Base-by-base conservation (phyloP, 2,888 invertebrate genomes). In the Chymomyza procnemis region DNA sequence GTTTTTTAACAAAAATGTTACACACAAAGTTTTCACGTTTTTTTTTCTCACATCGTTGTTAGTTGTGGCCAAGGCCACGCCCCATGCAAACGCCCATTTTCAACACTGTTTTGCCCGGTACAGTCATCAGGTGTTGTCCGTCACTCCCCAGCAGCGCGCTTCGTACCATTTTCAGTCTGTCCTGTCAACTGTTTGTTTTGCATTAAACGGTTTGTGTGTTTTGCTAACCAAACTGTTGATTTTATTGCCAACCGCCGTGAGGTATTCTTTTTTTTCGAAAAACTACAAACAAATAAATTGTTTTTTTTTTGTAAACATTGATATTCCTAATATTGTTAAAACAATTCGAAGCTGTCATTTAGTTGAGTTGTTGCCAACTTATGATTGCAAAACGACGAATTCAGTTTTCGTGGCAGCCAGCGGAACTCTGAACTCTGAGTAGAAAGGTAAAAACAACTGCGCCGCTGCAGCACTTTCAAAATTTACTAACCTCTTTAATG, bases 171-270 rank as follows among this genome's bases (percentile, higher is more conserved):
- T 22, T 4, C 22, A 12, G 34, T 12, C 34, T n/a, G n/a, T 12
- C 34, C 34, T 41, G 34, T 41, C 34, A 41, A 41, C 61, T 79
- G 75, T 87, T 87, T 83, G 74, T 87, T 80, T 79, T 81, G 75
- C 71, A 71, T 83, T 83, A 75, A 80, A 72, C 71, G 79, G 79
- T 78, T 80, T 78, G 76, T 66, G 56, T 66, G 57, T 80, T 88
- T 88, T 88, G 85, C 83, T 85, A 89, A 88, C 88, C 88, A 85
- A 72, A 75, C 76, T 88, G 84, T 86, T 88, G 87, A 85, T 79
- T 87, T 88, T 85, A 74, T 76, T 77, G 85, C 64, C 71, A 64
- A 71, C 76, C 34, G 34, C 34, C 34, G 2, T 4, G 26, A 8
- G 26, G 8, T 6, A 26, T 26, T 26, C n/a, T n/a, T 26, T 26